phyloP scores from a whole-genome alignment of 2,797 vertebrate genomes.

The Lemur catta region DNA sequence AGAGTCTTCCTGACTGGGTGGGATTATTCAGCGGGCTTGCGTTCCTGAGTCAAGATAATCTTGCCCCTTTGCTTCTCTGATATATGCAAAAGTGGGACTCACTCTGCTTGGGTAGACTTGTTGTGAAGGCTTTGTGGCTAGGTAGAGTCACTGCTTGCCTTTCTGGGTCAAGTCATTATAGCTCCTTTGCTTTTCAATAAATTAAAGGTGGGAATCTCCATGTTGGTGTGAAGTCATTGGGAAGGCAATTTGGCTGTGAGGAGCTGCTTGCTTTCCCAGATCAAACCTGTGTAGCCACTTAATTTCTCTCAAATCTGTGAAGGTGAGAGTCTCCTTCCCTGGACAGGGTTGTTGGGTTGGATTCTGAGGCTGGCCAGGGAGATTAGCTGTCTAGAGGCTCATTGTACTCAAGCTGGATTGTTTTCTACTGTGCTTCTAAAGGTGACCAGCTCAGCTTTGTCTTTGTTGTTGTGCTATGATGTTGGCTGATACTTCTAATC shows the following conservation, averaged over 20 bases:
- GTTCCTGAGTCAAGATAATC: not conserved
- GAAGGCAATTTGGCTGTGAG: not conserved
- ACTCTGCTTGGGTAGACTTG: not conserved
- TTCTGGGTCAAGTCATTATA: not conserved
- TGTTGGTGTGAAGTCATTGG: not conserved
- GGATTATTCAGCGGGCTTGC: too few species aligned
- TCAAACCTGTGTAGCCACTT: not conserved
- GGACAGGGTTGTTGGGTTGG: not conserved
- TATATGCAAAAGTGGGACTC: not conserved
- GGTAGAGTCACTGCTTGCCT: not conserved
- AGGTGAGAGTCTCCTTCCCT: not conserved
- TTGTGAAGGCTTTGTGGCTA: not conserved
- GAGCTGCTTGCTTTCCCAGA: not conserved
- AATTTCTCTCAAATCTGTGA: not conserved
- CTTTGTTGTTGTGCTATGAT: not conserved
- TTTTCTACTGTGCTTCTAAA: not conserved
- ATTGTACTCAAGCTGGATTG: not conserved
- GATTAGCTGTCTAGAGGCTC: not conserved
- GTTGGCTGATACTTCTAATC: not conserved
- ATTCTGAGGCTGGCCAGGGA: not conserved
- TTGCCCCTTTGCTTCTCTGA: not conserved
- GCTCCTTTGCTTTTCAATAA: not conserved
- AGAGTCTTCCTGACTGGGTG: too few species aligned
- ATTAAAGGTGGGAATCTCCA: not conserved
- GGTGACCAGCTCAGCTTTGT: not conserved